phyloP scores from a whole-genome alignment of 2,888 invertebrate species.

The Ochropacha duplaris region DNA sequence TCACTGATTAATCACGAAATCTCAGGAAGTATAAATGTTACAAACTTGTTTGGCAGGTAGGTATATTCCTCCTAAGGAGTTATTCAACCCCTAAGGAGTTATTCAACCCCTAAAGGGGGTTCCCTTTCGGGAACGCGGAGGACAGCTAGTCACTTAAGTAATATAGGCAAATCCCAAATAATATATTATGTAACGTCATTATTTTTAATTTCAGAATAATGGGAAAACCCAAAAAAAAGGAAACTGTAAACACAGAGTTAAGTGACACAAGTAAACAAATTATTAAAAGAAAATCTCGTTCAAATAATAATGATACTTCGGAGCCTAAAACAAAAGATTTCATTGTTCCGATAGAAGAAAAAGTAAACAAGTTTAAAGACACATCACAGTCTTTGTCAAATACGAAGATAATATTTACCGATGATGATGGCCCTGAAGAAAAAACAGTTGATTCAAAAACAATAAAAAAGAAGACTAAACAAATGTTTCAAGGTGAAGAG shows the following conservation, averaged over 20 bases:
- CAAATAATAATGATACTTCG: not conserved
- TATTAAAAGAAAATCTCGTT: not conserved
- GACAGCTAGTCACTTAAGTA: not conserved
- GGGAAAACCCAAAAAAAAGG: not conserved
- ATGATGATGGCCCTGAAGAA: conserved; percentile 28
- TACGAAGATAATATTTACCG: conserved; percentile 40
- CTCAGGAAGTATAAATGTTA: too few relatives aligned
- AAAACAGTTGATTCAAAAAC: conserved; percentile 14
- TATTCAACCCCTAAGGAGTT: too few relatives aligned
- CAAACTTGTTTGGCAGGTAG: too few relatives aligned
- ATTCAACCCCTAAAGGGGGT: too few relatives aligned
- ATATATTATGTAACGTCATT: not conserved
- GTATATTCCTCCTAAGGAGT: too few relatives aligned
- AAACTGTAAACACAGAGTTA: not conserved
- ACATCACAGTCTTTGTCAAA: conserved; percentile 15
- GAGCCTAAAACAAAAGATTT: not conserved
- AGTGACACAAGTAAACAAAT: not conserved
- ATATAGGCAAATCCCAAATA: too few relatives aligned
- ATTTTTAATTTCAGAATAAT: not conserved
- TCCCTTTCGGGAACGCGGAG: too few relatives aligned
- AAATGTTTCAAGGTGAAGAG: conserved; percentile 47
- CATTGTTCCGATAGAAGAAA: conserved; percentile 13
- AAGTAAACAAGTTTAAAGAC: conserved; percentile 17
- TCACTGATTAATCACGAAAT: too few relatives aligned
- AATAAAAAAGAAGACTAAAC: conserved; percentile 19